Evolutionary conservation across 2,797 vertebrate species (phyloP).

Genomic region (Rousettus madagascariensis): DNA sequence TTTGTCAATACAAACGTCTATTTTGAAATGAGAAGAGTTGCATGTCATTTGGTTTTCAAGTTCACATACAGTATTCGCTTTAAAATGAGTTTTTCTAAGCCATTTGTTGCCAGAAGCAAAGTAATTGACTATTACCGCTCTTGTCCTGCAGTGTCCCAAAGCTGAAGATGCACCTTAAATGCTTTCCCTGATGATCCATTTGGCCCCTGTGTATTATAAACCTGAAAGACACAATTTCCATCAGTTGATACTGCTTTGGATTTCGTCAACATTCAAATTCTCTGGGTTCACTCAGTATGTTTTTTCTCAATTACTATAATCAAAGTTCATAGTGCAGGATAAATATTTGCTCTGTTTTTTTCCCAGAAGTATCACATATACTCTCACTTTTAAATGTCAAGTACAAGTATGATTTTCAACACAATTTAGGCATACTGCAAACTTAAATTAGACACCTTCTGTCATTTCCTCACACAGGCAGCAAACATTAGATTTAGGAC

Average conservation of each 20-base stretch:
- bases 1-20: not conserved
- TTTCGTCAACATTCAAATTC: constrained; percentile 49
- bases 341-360: constrained; percentile 75
- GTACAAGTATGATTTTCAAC: constrained; percentile 68
- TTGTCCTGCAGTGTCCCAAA: constrained; percentile 98
- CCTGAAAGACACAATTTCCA: constrained; percentile 79
- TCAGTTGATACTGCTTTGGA: not conserved
- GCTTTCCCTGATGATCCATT: constrained; percentile 92
- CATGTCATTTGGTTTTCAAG: not conserved
- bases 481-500: constrained; percentile 58
- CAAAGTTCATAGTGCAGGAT: constrained; percentile 79
- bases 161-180: constrained; percentile 96
- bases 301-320: constrained; percentile 73
- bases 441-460: constrained; percentile 73
- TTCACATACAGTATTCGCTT: not conserved
- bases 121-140: constrained; percentile 88
- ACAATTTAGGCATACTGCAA: constrained; percentile 63
- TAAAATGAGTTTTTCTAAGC: not conserved
- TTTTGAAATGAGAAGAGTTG: not conserved
- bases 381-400: constrained; percentile 77
- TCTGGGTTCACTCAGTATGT: constrained; percentile 52
- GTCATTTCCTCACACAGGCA: constrained; percentile 63
- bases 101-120: constrained; percentile 30
- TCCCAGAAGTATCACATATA: constrained; percentile 63
- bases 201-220: constrained; percentile 89